Base-by-base conservation (phyloP, 2,888 invertebrate genomes). In the Cryptophagus acutangulus region DNA sequence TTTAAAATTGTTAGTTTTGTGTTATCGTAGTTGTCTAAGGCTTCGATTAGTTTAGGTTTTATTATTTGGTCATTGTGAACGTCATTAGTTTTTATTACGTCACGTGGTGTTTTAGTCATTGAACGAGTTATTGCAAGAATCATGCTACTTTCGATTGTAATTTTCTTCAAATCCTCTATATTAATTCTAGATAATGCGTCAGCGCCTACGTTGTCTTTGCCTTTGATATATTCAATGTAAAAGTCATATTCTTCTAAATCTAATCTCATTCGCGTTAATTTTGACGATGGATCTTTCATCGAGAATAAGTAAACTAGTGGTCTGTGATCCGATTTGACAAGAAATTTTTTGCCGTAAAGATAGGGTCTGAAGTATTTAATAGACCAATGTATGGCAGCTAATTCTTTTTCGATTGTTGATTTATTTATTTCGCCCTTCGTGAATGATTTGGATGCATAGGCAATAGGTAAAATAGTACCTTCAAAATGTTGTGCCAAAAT, bases 321-420 rank as follows among this genome's bases (percentile, higher is more conserved):
- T 38, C 30, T 40, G 25, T 47, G 48, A 30, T 51, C 41, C 13
- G 43, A 26, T 46, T 29, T 44, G 1, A 51, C 46, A 26, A 46
- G 17, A 33, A 44, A 46, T 34, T 41, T 42, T 14, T 25, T 25
- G 12, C 29, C 33, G 17, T 41, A 34, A 12, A 46, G 12, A 17
- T 40, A 43, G n/a, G 14, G n/a, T 8, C 15, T 5, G 13, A 46
- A 41, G 41, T 30, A 16, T 20, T 43, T 41, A 18, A 48, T 18
- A 3, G 34, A 10, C 34, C 34, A 34, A 5, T 17, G 12, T n/a
- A 34, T 34, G n/a, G 34, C 41, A 2, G 41, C 29, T 24, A 47
- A 17, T 29, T 45, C 44, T 28, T 42, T 41, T 29, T 30, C 8
- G 17, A 46, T 40, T 3, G 40, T 38, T 4, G 43, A 3, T 13